phyloP scores from a whole-genome alignment of 2,888 invertebrate species.

The Idaea aversata region DNA sequence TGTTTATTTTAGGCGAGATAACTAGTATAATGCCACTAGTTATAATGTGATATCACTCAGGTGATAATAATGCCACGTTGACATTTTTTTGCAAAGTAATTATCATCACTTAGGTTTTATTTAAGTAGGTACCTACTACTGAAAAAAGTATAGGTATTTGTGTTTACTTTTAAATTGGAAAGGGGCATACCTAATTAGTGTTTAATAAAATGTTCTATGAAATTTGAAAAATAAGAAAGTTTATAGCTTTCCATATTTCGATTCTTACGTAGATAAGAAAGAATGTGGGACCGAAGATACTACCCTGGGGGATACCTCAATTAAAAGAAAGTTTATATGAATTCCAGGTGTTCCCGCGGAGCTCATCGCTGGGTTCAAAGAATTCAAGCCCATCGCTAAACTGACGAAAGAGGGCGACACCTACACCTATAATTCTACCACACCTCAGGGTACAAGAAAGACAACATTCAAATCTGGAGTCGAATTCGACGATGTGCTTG shows the following conservation, averaged over 20 bases:
- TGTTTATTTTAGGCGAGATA: too few species aligned
- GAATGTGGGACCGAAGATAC: not conserved
- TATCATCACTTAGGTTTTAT: not conserved
- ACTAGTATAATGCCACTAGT: too few species aligned
- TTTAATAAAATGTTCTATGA: not conserved
- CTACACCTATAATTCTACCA: slow-evolving; percentile 31
- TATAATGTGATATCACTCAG: too few species aligned
- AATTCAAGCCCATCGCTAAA: slow-evolving; percentile 32
- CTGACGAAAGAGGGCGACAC: slow-evolving; percentile 44
- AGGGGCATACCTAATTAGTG: not conserved
- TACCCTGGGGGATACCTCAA: not conserved
- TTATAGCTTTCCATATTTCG: too few species aligned
- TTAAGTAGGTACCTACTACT: not conserved
- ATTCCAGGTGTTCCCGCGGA: slow-evolving; percentile 38
- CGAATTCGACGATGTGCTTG: slow-evolving; percentile 40
- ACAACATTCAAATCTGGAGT: slow-evolving; percentile 47
- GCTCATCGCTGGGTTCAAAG: slow-evolving; percentile 19
- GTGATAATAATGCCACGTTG: not conserved
- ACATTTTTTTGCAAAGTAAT: not conserved
- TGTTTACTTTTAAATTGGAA: not conserved
- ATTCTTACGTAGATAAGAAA: not conserved
- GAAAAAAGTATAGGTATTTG: not conserved
- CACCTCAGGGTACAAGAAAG: slow-evolving; percentile 24
- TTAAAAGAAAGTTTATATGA: not conserved
- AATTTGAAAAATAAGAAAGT: not conserved